These are phyloP conservation scores for Calliopum simillimum DNA, from an alignment of 2,888 invertebrate genomes.

Conservation along the genomic window DNA sequence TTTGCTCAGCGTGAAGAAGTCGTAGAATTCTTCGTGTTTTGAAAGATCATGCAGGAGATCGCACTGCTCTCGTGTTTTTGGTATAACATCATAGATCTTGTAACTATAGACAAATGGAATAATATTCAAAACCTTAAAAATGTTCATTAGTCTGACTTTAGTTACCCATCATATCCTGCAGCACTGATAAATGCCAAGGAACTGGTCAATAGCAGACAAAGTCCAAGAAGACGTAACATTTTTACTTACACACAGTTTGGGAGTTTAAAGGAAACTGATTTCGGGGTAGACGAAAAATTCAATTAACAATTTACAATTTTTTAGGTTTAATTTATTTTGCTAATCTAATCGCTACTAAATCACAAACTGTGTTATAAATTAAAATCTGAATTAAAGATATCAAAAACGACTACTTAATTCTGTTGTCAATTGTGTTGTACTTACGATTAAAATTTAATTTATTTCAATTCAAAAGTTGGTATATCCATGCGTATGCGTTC, in stretches of 20 bases:
- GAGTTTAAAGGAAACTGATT: neutral
- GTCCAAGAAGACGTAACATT: constrained; percentile 46
- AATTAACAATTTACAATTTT: no score
- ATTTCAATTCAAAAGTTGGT: no score
- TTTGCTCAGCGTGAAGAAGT: constrained; percentile 54
- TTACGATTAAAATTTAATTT: no score
- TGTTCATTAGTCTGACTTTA: neutral
- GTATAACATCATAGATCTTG: constrained; percentile 28
- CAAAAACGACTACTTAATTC: neutral
- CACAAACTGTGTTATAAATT: no score
- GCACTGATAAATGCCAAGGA: constrained; percentile 32
- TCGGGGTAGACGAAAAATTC: neutral
- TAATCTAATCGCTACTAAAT: neutral
- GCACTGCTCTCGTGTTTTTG: constrained; percentile 44
- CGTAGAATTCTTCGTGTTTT: constrained; percentile 49
- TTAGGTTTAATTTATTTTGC: neutral
- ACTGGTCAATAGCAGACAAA: constrained; percentile 47
- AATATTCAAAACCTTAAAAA: neutral
- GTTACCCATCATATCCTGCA: constrained; percentile 48
- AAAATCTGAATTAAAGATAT: neutral
- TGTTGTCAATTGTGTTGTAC: neutral
- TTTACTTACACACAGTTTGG: neutral
- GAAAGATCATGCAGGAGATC: constrained; percentile 49
- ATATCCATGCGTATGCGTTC: no score
- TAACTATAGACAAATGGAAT: neutral